These are phyloP conservation scores for Hydrotaea diabolus DNA, from an alignment of 2,888 invertebrate species.

Conservation along the genomic window DNA sequence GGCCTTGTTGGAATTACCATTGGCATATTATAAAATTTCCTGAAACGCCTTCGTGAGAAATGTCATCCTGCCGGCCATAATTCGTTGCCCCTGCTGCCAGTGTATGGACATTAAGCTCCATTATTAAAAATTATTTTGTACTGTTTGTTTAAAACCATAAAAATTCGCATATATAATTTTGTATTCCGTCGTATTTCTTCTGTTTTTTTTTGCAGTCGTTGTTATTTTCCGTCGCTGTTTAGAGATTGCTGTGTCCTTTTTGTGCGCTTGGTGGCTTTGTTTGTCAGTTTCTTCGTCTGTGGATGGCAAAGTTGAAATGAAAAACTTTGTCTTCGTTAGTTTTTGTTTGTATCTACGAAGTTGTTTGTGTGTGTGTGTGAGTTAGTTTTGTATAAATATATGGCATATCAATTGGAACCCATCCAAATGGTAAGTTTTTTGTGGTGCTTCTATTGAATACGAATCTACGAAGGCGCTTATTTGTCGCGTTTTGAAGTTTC, in stretches of 20 bases:
- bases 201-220: slow-evolving; percentile 11
- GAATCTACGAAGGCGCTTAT: slow-evolving; percentile 67
- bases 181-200: slow-evolving; percentile 17
- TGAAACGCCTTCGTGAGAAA: background rate
- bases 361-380: slow-evolving; percentile 17
- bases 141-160: slow-evolving; percentile 32
- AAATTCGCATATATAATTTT: slow-evolving; percentile 59
- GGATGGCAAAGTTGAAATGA: slow-evolving; percentile 46
- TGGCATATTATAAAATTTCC: too few species aligned
- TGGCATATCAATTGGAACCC: slow-evolving; percentile 72
- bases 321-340: slow-evolving; percentile 48
- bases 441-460: slow-evolving; percentile 70
- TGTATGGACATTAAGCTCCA: background rate
- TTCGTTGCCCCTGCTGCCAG: background rate
- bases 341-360: background rate
- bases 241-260: slow-evolving; percentile 18
- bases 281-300: slow-evolving; percentile 37
- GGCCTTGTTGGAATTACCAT: too few species aligned
- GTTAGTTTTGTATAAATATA: slow-evolving; percentile 9
- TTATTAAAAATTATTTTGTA: background rate
- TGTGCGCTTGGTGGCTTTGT: background rate
- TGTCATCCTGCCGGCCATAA: background rate
- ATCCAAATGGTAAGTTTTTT: slow-evolving; percentile 74
- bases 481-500: slow-evolving; percentile 71
- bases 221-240: slow-evolving; percentile 5